Evolutionary conservation across 2,113 vertebrate genomes (phyloP), one percentile per base, ranked within the genome.

Genomic region (Corythoichthys intestinalis): DNA sequence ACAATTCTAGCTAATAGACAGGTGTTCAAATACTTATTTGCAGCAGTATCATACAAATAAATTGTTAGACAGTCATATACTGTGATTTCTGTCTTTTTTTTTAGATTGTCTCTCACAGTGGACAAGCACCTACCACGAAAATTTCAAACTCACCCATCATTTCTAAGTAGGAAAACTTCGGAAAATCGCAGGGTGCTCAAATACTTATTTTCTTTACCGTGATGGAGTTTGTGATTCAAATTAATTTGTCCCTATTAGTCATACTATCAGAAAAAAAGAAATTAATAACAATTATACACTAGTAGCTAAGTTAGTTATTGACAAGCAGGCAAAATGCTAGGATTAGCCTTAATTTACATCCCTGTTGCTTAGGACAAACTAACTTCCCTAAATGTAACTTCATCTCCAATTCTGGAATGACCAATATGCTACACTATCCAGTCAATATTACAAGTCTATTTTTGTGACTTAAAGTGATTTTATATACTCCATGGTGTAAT

Each of bases 401-500:
- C 6, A 6, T 20, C 52, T 28, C 52, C 7, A 54, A 54, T 54
- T 20, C 6, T n/a, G 52, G 8, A 53, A 10, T 20, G 4, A 7
- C 52, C 5, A 17, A 53, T 6, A 53, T 11, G 6, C 17, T 54
- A 1, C 10, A 54, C 53, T 28, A 28, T 54, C 12, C 47, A 48
- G 12, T 13, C 79, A 76, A 80, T 28, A 75, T 63, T 67, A 58
- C 4, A 15, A 61, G 47, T 67, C 73, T 81, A 71, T 82, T 80
- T 76, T 49, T 78, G 67, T 44, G 62, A 74, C 71, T 37, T 65
- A 66, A 85, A 47, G 58, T 80, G 81, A 78, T 73, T 66, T 80
- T 77, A 82, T 79, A 66, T 77, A 74, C 75, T 74, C 68, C 74
- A 75, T 75, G 75, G 77, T 62, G 76, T 61, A 88, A 73, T 79